Percentiles rank a stretch among this genome's conserved stretches.
phyloP scores from a whole-genome alignment of 92 coral and sea anemone genomes.

The Virgularia gustaviana region DNA sequence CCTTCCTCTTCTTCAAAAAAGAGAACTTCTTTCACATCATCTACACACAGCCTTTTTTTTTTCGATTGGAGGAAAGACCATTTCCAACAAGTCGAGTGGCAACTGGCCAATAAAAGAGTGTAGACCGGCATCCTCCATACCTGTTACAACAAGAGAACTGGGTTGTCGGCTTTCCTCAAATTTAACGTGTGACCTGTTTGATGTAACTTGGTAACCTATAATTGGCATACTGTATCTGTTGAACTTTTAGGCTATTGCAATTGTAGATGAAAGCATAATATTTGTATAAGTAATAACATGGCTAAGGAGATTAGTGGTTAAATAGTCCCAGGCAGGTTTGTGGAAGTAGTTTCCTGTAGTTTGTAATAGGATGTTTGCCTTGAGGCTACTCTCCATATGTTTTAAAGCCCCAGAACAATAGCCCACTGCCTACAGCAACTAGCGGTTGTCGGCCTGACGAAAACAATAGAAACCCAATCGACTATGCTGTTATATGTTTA shows the following conservation, averaged over 20 bases:
- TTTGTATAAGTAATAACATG: too few relatives aligned
- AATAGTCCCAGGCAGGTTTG: too few relatives aligned
- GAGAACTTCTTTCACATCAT: conserved; percentile 19
- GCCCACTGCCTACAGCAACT: too few relatives aligned
- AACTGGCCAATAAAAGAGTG: conserved; percentile 14
- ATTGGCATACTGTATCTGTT: neutral
- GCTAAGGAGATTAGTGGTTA: too few relatives aligned
- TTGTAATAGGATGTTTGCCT: too few relatives aligned
- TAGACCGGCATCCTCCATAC: conserved; percentile 47
- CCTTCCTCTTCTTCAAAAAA: conserved; percentile 17
- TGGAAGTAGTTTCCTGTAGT: too few relatives aligned
- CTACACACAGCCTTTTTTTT: conserved; percentile 6
- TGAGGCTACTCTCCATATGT: too few relatives aligned
- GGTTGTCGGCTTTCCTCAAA: neutral
- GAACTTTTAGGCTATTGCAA: too few relatives aligned
- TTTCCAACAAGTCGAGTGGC: conserved; percentile 16
- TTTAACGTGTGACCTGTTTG: neutral
- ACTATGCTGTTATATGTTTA: too few relatives aligned
- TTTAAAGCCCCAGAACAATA: too few relatives aligned
- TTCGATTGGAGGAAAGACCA: conserved; percentile 20
- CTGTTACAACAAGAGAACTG: conserved; percentile 3
- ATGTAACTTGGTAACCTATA: neutral
- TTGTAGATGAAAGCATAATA: too few relatives aligned
- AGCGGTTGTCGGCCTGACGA: neutral
- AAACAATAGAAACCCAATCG: neutral